These are phyloP conservation scores for Polydrusus cervinus DNA, from an alignment of 2,888 invertebrate genomes.

Conservation along the genomic window DNA sequence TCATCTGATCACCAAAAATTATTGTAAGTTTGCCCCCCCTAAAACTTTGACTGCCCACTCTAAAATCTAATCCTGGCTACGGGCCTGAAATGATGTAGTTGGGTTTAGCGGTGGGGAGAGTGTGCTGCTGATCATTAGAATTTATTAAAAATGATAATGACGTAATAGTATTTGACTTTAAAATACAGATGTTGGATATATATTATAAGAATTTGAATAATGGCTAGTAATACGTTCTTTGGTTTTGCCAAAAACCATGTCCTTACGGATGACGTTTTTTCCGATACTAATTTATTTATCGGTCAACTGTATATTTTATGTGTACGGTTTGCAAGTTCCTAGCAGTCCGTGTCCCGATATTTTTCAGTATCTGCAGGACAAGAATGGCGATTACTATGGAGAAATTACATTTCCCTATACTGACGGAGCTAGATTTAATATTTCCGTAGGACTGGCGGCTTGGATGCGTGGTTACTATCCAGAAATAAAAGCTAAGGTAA, in stretches of 20 bases:
- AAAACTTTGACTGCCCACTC: too few relatives aligned
- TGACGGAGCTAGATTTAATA: background rate
- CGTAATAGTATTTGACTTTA: background rate
- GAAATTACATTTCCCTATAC: background rate
- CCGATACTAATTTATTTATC: background rate
- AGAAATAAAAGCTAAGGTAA: background rate
- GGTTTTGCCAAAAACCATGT: background rate
- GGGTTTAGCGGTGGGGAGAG: background rate
- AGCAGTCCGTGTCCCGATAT: background rate
- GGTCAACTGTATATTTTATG: background rate
- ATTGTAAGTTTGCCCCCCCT: too few relatives aligned
- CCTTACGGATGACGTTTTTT: background rate
- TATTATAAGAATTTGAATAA: background rate
- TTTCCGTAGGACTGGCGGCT: background rate
- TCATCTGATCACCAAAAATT: too few relatives aligned
- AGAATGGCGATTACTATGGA: background rate
- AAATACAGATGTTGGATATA: background rate
- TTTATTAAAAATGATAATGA: background rate
- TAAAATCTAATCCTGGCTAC: too few relatives aligned
- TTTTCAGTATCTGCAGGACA: background rate
- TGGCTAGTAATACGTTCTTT: background rate
- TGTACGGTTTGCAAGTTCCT: background rate
- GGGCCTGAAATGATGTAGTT: too few relatives aligned
- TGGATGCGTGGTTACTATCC: constrained; percentile 6
- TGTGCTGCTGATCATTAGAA: background rate